Conservation (phyloP, 2,888 invertebrate genomes). For the Morinoia aosen region DNA sequence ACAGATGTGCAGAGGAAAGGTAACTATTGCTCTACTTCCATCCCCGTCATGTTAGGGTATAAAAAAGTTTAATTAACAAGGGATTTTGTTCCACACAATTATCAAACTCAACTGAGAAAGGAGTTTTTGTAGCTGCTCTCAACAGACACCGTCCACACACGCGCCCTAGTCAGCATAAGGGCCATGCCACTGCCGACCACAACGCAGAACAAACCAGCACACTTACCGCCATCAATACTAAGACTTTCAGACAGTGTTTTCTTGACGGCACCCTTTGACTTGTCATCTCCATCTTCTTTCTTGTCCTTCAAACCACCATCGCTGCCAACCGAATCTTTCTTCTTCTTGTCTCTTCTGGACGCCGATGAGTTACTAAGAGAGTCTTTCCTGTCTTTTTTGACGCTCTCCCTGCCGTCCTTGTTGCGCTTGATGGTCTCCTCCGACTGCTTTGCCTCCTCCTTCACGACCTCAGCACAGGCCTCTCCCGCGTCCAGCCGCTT, state of each 20-base stretch:
- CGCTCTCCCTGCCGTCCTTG: conserved; percentile 9
- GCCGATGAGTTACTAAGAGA: neutral
- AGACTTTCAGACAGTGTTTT: conserved; percentile 3
- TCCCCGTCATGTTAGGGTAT: neutral
- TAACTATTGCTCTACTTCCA: neutral
- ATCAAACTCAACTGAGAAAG: neutral
- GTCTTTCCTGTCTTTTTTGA: conserved; percentile 50
- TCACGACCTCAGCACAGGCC: neutral
- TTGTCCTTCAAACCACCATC: conserved; percentile 38
- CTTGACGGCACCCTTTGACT: conserved; percentile 32
- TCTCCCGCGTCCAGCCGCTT: neutral
- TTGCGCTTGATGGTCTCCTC: conserved; percentile 32
- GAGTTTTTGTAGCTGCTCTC: neutral
- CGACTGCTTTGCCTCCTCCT: neutral
- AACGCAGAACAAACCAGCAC: neutral
- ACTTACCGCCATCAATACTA: conserved; percentile 42
- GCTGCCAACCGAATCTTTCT: conserved; percentile 47
- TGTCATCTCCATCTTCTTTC: conserved; percentile 15
- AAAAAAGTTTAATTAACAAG: neutral
- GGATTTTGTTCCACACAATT: neutral
- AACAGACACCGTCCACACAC: neutral
- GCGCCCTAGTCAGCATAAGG: neutral
- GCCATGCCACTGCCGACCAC: neutral
- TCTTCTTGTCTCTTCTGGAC: conserved; percentile 27
- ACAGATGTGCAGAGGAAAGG: neutral